These are phyloP conservation scores for Danio albolineatus DNA, from an alignment of 2,797 vertebrate genomes.

Conservation along the genomic window DNA sequence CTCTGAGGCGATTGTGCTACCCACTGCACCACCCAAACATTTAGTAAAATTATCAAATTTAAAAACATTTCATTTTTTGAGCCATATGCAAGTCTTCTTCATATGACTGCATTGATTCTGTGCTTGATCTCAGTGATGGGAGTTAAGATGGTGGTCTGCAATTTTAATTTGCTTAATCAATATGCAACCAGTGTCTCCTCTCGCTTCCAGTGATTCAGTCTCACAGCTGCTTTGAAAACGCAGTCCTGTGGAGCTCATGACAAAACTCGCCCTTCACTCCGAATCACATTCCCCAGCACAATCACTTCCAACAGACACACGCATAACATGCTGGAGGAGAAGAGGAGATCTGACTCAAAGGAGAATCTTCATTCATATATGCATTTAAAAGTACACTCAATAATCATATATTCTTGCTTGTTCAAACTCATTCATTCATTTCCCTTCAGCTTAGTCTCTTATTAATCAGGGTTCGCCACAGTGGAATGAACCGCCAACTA, in stretches of 20 bases:
- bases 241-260: conserved; percentile 62
- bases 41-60: no score
- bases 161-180: conserved; percentile 78
- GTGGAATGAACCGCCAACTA: no score
- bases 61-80: no score
- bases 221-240: conserved; percentile 73
- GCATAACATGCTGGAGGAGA: neutral
- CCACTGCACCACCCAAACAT: no score
- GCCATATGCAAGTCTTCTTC: conserved; percentile 24
- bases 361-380: no score
- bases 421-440: no score
- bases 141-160: conserved; percentile 63
- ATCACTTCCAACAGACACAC: neutral
- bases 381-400: no score
- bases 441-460: no score
- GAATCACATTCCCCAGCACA: neutral
- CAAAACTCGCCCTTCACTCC: conserved; percentile 39
- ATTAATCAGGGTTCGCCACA: no score
- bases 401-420: no score
- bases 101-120: conserved; percentile 67
- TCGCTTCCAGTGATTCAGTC: conserved; percentile 65
- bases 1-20: no score
- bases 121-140: conserved; percentile 57
- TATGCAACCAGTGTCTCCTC: conserved; percentile 73
- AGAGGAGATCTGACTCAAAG: neutral